Base-by-base conservation (phyloP, 2,113 vertebrate species). In the Alosa alosa region DNA sequence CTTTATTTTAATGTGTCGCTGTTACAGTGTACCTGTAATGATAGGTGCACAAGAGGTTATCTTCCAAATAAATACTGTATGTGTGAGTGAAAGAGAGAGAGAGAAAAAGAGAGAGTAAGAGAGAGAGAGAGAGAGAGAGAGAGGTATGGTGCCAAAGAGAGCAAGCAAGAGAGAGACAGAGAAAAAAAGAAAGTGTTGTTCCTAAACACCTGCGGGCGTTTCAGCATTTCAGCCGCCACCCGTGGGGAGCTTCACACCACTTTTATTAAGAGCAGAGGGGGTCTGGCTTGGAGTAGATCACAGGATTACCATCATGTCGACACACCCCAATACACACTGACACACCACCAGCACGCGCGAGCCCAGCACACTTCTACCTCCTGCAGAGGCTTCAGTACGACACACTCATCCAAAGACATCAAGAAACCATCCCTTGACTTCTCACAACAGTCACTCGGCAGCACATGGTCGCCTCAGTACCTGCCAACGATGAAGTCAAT, bases 61-160 rank as follows among this genome's bases (percentile, higher is more conserved):
- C 13, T 55, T 18, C 52, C 4, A 18, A 18, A 55, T 55, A 55
- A 55, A 18, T 55, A 49, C 47, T 49, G 52, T 55, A 11, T 31
- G n/a, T 17, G 10, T 72, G n/a, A 36, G 22, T n/a, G 64, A 36
- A 15, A 36, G n/a, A 36, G 64, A 36, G n/a, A 31, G 25, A 7
- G n/a, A 31, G 1, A 31, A 0, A 9, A 8, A 31, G 22, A 8
- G 8, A 5, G 60, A 6, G n/a, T 5, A 2, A 31, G 60, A 64
- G 22, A 64, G 60, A 68, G n/a, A 68, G 60, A 68, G n/a, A 68
- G 60, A 68, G n/a, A 68, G 60, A 68, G n/a, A 25, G 60, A 68
- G 18, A 60, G 18, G 4, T 17, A 60, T 17, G 20, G 55, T 6
- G 55, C 15, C 17, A 60, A 22, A 60, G 55, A 60, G 55, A 60